Evolutionary conservation across 1,140 invertebrate genomes (phyloP).

Genomic region (Hypothenemus hampei): DNA sequence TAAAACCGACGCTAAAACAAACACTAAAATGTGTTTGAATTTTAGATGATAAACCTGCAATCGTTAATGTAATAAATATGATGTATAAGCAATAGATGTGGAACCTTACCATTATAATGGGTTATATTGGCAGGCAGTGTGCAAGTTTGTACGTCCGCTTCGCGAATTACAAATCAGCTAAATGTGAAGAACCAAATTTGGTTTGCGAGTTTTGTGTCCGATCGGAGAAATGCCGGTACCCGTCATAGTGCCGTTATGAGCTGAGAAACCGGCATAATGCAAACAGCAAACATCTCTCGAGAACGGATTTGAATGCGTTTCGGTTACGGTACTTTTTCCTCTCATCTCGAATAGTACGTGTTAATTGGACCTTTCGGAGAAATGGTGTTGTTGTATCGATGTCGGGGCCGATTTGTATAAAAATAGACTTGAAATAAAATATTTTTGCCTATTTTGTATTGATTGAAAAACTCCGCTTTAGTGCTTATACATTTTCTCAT

Average conservation of each 20-base stretch:
- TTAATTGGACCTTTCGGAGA: constrained; percentile 1
- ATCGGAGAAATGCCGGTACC: not conserved
- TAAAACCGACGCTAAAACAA: too few species aligned
- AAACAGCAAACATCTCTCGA: constrained; percentile 8
- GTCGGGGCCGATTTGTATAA: not conserved
- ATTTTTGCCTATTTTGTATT: not conserved
- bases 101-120: not conserved
- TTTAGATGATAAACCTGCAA: not conserved
- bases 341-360: not conserved
- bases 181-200: constrained; percentile 1
- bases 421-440: not conserved
- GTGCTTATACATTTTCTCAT: not conserved
- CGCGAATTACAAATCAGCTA: not conserved
- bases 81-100: not conserved
- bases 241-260: constrained; percentile 6
- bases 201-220: not conserved
- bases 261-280: constrained; percentile 2
- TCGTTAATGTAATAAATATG: not conserved
- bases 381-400: not conserved
- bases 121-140: not conserved
- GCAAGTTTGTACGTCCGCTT: not conserved
- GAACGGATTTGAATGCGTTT: constrained; percentile 6
- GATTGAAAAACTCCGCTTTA: not conserved
- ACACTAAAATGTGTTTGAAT: not conserved
- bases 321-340: constrained; percentile 9